These are phyloP conservation scores for Antechinus stuartii DNA, from an alignment of 2,113 vertebrate genomes.

Conservation along the genomic window DNA sequence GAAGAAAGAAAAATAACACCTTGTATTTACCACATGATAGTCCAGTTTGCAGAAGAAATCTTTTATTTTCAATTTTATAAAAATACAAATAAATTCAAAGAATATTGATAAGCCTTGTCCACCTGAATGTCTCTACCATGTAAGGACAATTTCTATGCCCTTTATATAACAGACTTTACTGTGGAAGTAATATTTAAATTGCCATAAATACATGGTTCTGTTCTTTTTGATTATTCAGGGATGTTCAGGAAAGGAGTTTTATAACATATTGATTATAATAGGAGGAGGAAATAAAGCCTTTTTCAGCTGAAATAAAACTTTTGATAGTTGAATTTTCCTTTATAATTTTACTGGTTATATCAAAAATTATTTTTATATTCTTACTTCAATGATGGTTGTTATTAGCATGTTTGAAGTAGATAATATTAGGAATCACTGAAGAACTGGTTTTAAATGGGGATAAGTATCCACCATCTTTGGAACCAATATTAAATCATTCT, in stretches of 20 bases:
- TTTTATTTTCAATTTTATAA: neutral
- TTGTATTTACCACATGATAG: neutral
- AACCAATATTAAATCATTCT: neutral
- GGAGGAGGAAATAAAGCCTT: neutral
- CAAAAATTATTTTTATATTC: neutral
- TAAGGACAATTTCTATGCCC: neutral
- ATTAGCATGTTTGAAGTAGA: neutral
- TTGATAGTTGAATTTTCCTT: neutral
- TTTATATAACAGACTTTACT: neutral
- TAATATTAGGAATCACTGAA: neutral
- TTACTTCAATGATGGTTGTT: neutral
- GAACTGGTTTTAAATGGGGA: neutral
- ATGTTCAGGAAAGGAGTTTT: neutral
- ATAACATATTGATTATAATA: neutral
- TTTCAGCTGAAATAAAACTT: neutral
- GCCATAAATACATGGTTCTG: neutral
- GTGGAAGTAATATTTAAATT: neutral
- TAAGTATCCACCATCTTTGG: neutral
- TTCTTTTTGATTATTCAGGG: neutral
- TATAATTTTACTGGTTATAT: neutral
- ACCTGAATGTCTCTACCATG: neutral
- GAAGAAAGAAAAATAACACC: neutral
- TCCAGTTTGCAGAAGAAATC: neutral
- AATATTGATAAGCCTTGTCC: neutral
- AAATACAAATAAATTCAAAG: constrained; percentile 2